Evolutionary conservation across 2,113 vertebrate species (phyloP).

Genomic region (Dendrocopos noguchii): DNA sequence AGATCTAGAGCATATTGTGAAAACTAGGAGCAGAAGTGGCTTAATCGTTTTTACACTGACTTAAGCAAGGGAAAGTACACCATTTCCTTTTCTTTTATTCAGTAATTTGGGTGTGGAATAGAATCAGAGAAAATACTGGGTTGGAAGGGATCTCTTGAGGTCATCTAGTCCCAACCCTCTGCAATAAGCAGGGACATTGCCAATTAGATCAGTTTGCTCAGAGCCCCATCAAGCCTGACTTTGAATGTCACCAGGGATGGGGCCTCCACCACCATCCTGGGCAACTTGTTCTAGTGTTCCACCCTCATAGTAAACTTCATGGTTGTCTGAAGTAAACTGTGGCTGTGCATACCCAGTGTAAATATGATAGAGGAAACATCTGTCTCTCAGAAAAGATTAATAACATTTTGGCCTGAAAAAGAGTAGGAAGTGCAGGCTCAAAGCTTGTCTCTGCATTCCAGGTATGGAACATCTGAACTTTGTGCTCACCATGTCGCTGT

Average conservation of each 20-base stretch:
- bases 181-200: too few species aligned
- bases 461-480: conserved; percentile 91
- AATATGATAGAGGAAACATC: not conserved
- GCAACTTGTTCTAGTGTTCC: too few species aligned
- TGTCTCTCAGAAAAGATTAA: not conserved
- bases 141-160: too few species aligned
- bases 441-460: conserved; percentile 52
- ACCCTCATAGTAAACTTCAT: not conserved
- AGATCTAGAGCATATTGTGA: not conserved
- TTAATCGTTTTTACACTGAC: not conserved
- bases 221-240: too few species aligned
- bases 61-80: not conserved
- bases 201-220: too few species aligned
- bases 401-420: not conserved
- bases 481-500: conserved; percentile 88
- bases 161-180: too few species aligned
- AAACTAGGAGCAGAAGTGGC: not conserved
- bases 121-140: too few species aligned
- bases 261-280: too few species aligned
- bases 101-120: not conserved
- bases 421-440: not conserved
- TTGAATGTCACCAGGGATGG: too few species aligned
- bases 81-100: not conserved
- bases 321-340: not conserved
- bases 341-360: not conserved